Evolutionary conservation across 2,797 vertebrate genomes (phyloP), one percentile per base, ranked within the genome.

Genomic region (Nyctibius grandis): DNA sequence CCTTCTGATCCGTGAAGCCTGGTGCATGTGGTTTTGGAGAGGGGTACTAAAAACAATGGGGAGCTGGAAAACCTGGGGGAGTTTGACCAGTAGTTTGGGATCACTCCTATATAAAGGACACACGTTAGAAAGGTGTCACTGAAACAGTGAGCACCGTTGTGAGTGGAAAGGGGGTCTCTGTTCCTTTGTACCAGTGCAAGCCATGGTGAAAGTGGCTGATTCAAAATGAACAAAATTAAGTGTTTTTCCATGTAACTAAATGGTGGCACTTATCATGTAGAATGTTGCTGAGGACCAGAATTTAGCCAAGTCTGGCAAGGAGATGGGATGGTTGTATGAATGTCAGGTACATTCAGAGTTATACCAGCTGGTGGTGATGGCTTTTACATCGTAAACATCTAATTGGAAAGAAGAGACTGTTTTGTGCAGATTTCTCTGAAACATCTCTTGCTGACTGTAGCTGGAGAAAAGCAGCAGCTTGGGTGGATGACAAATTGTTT

Each of bases 401-500:
- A 11, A 36, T 63, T 90, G 90, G 74, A 89, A 84, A 67, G 63
- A 92, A 65, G 50, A 61, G 42, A 16, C 23, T 67, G 22, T 67
- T 84, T 70, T 6, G 9, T 31, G 9, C 72, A 42, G 68, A 61
- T 92, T 96, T 95, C 79, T 73, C 67, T 91, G 82, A 95, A 91
- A 54, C 51, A 17, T 36, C 72, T 92, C 51, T 34, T 57, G n/a
- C 79, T 86, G 36, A 28, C 50, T 83, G 22, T 67, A 65, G 79
- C 78, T 73, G 76, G 40, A 91, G 89, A 86, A 94, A 86, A 86
- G 69, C 76, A 51, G 65, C 91, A 69, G 85, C 44, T 93, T 86
- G 88, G 61, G 73, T 96, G 85, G 79, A 89, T 93, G 94, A 91
- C 65, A 83, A 50, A 80, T 89, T 42, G n/a, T 92, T 96, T 84